Percentiles rank a stretch among this genome's conserved stretches.
Evolutionary conservation across 2,113 vertebrate genomes (phyloP).

Genomic region (Illadopsis cleaveri): DNA sequence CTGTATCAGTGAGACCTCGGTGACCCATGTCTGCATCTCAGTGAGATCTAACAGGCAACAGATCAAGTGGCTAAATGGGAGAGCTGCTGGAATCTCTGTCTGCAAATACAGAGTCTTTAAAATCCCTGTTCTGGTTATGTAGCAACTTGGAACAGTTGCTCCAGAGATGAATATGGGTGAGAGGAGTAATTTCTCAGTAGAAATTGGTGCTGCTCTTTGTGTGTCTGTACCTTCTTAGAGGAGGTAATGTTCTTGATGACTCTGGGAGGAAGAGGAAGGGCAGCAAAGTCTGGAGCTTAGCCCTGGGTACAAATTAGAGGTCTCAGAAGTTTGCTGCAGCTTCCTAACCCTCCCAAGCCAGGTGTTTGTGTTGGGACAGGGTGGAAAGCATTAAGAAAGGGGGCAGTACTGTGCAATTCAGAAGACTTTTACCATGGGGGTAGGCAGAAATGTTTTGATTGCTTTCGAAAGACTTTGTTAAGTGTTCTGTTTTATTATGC

Average conservation of each 20-base stretch:
- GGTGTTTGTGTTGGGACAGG: background rate
- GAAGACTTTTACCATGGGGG: rapidly evolving
- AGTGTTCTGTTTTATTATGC: background rate
- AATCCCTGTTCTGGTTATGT: background rate
- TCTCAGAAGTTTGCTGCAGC: background rate
- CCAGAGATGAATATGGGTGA: background rate
- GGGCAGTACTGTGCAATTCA: background rate
- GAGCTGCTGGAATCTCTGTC: background rate
- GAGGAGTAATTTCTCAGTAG: background rate
- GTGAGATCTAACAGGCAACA: background rate
- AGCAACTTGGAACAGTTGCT: background rate
- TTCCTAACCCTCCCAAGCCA: background rate
- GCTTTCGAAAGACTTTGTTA: background rate
- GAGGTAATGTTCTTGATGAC: background rate
- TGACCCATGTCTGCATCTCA: background rate
- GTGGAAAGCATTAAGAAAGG: background rate
- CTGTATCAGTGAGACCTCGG: background rate
- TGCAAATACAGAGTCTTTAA: background rate
- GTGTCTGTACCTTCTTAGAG: background rate
- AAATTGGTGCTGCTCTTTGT: background rate
- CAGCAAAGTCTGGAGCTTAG: background rate
- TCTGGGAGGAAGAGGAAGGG: background rate
- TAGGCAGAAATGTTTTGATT: background rate
- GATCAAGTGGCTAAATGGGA: background rate
- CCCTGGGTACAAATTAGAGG: rapidly evolving